These are phyloP conservation scores for Sitobion miscanthi DNA, from an alignment of 1,140 invertebrate genomes.

Conservation along the genomic window DNA sequence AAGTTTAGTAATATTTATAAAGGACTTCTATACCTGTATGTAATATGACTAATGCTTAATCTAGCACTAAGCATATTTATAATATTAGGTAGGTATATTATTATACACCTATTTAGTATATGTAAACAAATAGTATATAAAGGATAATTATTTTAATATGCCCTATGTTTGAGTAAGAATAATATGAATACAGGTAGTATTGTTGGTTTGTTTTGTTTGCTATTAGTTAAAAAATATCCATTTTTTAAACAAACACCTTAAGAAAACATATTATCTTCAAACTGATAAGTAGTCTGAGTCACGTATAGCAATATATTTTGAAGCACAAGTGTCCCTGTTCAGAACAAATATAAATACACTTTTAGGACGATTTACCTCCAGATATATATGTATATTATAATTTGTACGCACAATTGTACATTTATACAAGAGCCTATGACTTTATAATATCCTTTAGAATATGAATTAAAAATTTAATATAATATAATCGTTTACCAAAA, in stretches of 20 bases:
- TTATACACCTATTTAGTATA: background rate
- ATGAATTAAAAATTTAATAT: background rate
- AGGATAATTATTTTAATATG: background rate
- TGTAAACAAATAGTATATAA: background rate
- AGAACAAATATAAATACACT: background rate
- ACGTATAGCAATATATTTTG: background rate
- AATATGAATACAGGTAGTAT: slow-evolving; percentile 13
- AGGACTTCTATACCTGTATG: no score
- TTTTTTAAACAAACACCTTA: slow-evolving; percentile 17
- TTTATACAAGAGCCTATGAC: background rate
- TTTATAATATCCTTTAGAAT: background rate
- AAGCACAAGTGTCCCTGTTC: background rate
- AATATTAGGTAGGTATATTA: background rate
- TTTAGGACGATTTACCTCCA: background rate
- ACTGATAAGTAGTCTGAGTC: background rate
- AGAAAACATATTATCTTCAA: slow-evolving; percentile 18
- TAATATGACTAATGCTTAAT: no score
- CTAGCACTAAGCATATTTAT: background rate
- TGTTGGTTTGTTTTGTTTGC: background rate
- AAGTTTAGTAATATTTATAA: no score
- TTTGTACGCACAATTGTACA: background rate
- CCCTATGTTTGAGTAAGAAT: background rate
- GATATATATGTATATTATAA: no score
- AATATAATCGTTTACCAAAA: no score
- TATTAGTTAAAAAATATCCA: slow-evolving; percentile 26